Evolutionary conservation across 2,888 invertebrate genomes (phyloP), one percentile per base, ranked within the genome.

Genomic region (Cryptus armator): DNA sequence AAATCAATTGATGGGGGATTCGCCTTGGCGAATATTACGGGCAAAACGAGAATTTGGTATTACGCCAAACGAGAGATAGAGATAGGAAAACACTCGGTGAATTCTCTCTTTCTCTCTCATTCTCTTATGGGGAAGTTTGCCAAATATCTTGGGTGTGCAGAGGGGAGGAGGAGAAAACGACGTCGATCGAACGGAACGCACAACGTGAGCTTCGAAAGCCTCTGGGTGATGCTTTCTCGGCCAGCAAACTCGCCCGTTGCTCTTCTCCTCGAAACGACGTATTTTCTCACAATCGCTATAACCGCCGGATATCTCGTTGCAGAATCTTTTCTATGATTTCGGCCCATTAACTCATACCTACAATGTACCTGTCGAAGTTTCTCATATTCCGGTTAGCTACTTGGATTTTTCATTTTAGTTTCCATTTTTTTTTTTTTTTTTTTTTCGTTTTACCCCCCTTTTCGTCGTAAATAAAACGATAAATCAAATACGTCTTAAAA

Each of bases 1-100:
- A 85, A 86, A 83, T 76, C 86, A 86, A 88, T 87, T 87, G 86
- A 86, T 79, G 83, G 87, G 37, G 70, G 80, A 79, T 81, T 84
- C 84, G 83, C 84, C 83, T 83, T 81, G 81, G 64, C 86, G 84
- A 86, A 85, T 86, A 86, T 86, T 86, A 86, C 68, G 83, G 79
- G 43, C 72, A 68, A 84, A 79, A 84, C 70, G 74, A 82, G 70
- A 75, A 79, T 82, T 86, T 87, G 86, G 87, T 87, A 68, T 68
- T 71, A 51, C 51, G 87, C 87, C 87, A 87, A 48, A 59, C 51
- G 43, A 48, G 68, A 62, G 76, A 29, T 37, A 59, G 68, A 78
- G 76, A 64, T 24, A 70, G 75, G 75, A 59, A 37, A 19, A 37
- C 9, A 64, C 12, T 10, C 32, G 37, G 16, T 14, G 29, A 53